A percentile compares a stretch with the other conserved stretches of the same genome.
Evolutionary conservation across 2,797 vertebrate genomes (phyloP).

Genomic region (Liparis tanakae): DNA sequence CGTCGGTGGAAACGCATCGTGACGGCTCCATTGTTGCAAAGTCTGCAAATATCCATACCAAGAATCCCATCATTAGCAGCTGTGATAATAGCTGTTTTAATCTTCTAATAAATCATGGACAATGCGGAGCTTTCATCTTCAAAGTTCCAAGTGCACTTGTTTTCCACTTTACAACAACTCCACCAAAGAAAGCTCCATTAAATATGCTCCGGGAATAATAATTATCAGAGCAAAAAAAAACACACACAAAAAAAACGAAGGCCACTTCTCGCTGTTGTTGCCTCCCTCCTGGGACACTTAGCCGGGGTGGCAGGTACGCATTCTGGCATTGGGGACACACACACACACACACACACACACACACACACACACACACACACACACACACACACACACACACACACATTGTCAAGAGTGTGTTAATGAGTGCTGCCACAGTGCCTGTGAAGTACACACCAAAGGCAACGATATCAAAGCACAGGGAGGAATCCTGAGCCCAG

Average conservation of each 20-base stretch:
- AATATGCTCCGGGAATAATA: neutral
- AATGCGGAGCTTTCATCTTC: neutral
- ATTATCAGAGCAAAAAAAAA: no score
- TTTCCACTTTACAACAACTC: neutral
- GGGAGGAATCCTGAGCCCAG: conserved; percentile 46
- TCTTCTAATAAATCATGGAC: neutral
- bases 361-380: no score
- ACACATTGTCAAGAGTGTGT: conserved; percentile 39
- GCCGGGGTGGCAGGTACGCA: conserved; percentile 31
- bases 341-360: no score
- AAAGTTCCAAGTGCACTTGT: neutral
- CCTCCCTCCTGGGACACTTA: conserved; percentile 48
- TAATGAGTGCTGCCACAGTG: conserved; percentile 60
- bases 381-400: no score
- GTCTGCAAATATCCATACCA: neutral
- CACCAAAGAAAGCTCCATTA: neutral
- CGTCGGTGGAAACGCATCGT: no score
- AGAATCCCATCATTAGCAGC: neutral
- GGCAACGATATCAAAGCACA: conserved; percentile 66
- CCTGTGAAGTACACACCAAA: conserved; percentile 71
- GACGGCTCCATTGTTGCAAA: neutral
- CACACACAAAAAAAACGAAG: conserved; percentile 17
- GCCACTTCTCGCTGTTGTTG: conserved; percentile 21
- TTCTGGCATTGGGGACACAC: neutral
- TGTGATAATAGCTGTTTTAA: neutral